Evolutionary conservation across 2,888 invertebrate genomes (phyloP), one percentile per base, ranked within the genome.

Genomic region (Himalopsyche anomala): DNA sequence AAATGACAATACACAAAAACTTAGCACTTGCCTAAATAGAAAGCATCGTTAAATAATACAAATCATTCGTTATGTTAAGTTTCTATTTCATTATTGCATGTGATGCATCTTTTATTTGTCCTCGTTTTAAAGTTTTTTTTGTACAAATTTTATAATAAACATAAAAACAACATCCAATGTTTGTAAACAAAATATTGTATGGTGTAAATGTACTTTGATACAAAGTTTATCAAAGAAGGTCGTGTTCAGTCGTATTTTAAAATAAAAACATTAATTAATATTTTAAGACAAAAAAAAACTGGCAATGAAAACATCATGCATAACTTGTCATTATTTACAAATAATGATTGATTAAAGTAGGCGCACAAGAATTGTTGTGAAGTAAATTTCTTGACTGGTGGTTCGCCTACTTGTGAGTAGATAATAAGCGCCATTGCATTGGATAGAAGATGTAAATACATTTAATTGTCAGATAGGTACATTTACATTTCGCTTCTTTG

Each of bases 311-410:
- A 51, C 51, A 51, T 5, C 74, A 74, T 38, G 5, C 15, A 74
- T 11, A 69, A 36, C 69, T 69, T 12, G 74, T 4, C 5, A 3
- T 2, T 74, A 74, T 74, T 74, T 74, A 15, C 36, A n/a, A 74
- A 74, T 36, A 74, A 74, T 51, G 74, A 74, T 74, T 74, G 38
- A 74, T 74, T 74, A 62, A 19, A 74, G 12, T 12, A 74, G 74
- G 74, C 15, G 38, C 36, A 19, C 12, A 74, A 74, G 36, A 12
- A 74, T 36, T 74, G 36, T 36, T 28, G 36, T 74, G 12, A 38
- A 74, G 36, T 74, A 12, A 36, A 74, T 74, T 19, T 28, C 38
- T 15, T 74, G 36, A 74, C 74, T 36, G 74, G 12, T 36, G 36
- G 9, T 36, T 74, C 38, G 38, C 74, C 74, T 38, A 74, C 74